Evolutionary conservation across 2,797 vertebrate genomes (phyloP).

Genomic region (Silurus lanzhouensis): DNA sequence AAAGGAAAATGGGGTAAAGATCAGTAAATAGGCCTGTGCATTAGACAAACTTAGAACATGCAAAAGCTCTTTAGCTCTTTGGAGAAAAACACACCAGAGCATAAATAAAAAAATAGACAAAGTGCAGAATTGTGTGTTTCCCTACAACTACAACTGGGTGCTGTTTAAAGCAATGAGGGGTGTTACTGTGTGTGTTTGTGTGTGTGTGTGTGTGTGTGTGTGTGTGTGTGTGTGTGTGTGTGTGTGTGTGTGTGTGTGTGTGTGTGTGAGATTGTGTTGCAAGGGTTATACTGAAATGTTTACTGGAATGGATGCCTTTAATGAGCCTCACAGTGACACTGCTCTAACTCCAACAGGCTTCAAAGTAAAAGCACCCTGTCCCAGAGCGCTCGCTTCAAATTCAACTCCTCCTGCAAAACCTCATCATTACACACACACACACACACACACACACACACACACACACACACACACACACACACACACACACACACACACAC

Average conservation of each 20-base stretch:
- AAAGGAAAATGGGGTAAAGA: background rate
- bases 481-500: background rate
- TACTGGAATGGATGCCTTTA: conserved; percentile 77
- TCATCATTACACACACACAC: conserved; percentile 63
- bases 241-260: conserved; percentile 10
- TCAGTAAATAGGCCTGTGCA: background rate
- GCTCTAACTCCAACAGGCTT: conserved; percentile 57
- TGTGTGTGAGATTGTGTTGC: background rate
- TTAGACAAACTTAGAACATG: background rate
- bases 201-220: background rate
- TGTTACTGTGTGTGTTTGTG: background rate
- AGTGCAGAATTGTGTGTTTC: background rate
- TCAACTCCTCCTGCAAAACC: background rate
- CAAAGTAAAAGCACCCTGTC: conserved; percentile 70
- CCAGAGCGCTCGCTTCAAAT: background rate
- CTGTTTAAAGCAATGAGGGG: background rate
- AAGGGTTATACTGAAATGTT: conserved; percentile 13
- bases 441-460: conserved; percentile 44
- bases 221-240: conserved; percentile 10
- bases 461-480: background rate
- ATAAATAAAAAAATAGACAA: background rate
- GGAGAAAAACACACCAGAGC: background rate
- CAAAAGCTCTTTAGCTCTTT: conserved; percentile 9
- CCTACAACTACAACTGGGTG: background rate
- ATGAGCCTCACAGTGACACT: conserved; percentile 37